phyloP scores from a whole-genome alignment of 2,113 vertebrate species.

The Globicephala melas region DNA sequence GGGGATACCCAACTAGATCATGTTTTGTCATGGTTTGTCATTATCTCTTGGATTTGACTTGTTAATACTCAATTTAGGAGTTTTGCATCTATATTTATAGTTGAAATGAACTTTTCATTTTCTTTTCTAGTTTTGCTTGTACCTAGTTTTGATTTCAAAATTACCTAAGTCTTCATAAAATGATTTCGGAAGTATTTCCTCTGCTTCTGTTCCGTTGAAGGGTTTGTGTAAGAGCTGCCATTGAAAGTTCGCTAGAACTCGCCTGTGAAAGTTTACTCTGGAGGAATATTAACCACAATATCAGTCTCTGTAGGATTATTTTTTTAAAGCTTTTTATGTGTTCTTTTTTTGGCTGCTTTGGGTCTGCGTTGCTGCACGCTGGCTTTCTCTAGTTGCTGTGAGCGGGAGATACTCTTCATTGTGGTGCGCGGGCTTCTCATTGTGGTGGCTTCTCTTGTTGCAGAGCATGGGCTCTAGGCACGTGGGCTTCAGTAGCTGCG shows the following conservation, averaged over 20 bases:
- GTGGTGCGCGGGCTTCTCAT: accelerated
- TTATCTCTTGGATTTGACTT: background rate
- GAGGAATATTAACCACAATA: background rate
- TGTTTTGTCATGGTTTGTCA: background rate
- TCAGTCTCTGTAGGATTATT: background rate
- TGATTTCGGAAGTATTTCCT: background rate
- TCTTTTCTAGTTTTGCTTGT: background rate
- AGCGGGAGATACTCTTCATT: background rate
- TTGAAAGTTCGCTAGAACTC: background rate
- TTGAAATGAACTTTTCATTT: background rate
- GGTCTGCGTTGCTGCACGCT: background rate
- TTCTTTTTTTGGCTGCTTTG: background rate
- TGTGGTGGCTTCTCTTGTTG: background rate
- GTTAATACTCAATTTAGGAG: background rate
- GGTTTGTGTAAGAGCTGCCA: background rate
- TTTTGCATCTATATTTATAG: background rate
- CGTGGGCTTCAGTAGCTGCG: background rate
- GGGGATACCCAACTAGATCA: background rate
- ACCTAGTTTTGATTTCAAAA: background rate
- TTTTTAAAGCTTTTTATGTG: background rate
- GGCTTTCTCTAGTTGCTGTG: background rate
- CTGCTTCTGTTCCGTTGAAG: background rate
- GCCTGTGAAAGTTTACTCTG: background rate
- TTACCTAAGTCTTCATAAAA: background rate
- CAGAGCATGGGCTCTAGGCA: background rate